These are phyloP conservation scores for Dexiosoma caninum DNA, from an alignment of 2,888 invertebrate species.

Conservation along the genomic window DNA sequence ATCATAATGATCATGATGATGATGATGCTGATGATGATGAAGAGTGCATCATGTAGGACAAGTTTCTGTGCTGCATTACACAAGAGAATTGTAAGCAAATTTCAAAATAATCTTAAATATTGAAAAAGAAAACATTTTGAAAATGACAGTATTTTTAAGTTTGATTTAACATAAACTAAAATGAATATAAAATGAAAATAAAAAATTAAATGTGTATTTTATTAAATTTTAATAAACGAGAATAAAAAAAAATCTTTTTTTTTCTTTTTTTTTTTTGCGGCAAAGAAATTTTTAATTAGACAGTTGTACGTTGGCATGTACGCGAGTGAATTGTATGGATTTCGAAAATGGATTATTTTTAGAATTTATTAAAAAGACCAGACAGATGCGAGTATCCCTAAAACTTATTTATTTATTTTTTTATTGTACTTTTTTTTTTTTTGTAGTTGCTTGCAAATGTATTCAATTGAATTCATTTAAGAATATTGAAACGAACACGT, in stretches of 20 bases:
- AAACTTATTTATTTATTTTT: not conserved
- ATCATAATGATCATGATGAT: not conserved
- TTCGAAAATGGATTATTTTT: slow-evolving; percentile 49
- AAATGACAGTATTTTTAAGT: slow-evolving; percentile 23
- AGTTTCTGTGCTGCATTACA: slow-evolving; percentile 31
- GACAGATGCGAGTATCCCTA: slow-evolving; percentile 21
- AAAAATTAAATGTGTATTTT: slow-evolving; percentile 10
- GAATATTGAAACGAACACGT: not conserved
- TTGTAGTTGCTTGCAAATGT: not conserved
- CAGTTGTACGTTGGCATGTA: slow-evolving; percentile 61
- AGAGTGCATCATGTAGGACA: slow-evolving; percentile 26
- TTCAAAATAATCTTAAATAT: slow-evolving; percentile 10
- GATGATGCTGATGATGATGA: slow-evolving; percentile 3
- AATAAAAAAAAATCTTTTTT: too few relatives aligned
- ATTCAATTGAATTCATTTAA: not conserved
- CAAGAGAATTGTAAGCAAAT: slow-evolving; percentile 46
- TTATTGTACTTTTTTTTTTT: not conserved
- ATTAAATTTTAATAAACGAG: slow-evolving; percentile 24
- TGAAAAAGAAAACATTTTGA: not conserved
- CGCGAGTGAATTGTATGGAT: slow-evolving; percentile 41
- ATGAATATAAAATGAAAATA: not conserved
- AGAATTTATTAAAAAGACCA: slow-evolving; percentile 29
- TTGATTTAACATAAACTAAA: slow-evolving; percentile 24
- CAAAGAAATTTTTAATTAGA: slow-evolving; percentile 59
- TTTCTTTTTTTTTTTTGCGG: not conserved